Percentiles rank a stretch among this genome's conserved stretches.
phyloP scores from a whole-genome alignment of 2,888 invertebrate species.

The Nineta flava region DNA sequence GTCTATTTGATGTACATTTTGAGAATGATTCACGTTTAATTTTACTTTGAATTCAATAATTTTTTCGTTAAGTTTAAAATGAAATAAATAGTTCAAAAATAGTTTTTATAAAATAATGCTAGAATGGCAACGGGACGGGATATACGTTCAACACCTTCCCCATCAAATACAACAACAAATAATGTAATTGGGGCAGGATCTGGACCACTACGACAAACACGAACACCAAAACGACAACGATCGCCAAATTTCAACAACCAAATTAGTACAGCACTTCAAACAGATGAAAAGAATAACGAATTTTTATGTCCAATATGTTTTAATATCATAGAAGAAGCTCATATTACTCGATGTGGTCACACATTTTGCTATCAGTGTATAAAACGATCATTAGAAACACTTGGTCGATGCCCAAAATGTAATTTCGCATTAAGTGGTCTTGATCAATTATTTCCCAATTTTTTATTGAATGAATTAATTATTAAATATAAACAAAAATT shows the following conservation, averaged over 20 bases:
- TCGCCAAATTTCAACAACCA: conserved; percentile 36
- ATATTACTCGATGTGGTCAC: conserved; percentile 84
- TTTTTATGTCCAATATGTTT: conserved; percentile 73
- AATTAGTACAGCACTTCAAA: conserved; percentile 35
- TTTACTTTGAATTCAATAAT: too few relatives aligned
- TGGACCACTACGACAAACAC: conserved; percentile 10
- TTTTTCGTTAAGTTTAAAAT: too few relatives aligned
- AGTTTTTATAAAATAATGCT: too few relatives aligned
- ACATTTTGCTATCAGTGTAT: conserved; percentile 82
- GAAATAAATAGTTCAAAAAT: too few relatives aligned
- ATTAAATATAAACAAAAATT: conserved; percentile 47
- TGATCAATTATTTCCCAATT: conserved; percentile 73
- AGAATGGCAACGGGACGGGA: background rate
- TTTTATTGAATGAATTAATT: conserved; percentile 66
- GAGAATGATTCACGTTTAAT: too few relatives aligned
- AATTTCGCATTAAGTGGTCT: conserved; percentile 49
- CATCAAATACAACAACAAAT: background rate
- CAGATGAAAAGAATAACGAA: conserved; percentile 45
- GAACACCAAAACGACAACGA: conserved; percentile 32
- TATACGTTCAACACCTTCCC: background rate
- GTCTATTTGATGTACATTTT: too few relatives aligned
- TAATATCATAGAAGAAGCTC: conserved; percentile 74
- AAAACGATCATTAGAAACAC: conserved; percentile 42
- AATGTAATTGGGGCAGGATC: background rate
- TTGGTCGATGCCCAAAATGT: conserved; percentile 70